Evolutionary conservation across 2,888 invertebrate species (phyloP), one percentile per base, ranked within the genome.

Genomic region (Magallana nippona): DNA sequence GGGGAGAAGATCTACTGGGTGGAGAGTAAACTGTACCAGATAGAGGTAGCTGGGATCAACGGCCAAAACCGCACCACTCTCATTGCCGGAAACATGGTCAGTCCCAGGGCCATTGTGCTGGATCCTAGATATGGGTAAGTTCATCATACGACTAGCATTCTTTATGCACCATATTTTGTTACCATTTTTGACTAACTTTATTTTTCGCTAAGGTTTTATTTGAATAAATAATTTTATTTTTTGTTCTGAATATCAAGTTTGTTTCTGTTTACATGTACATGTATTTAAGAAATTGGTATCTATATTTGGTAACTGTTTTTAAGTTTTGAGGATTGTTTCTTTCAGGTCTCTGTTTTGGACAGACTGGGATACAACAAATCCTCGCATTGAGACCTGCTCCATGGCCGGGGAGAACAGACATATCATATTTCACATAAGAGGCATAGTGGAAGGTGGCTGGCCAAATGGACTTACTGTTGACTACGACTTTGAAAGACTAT

Each of bases 391-490:
- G 94, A 95, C 96, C 22, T 97, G 98, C 0, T 96, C 96, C 44
- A 98, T 98, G 98, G 97, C 98, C 93, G 98, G 98, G 0, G 95
- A 96, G 0, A 95, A 96, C 82, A 95, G 96, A 17, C 95, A 95
- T 0, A 96, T 91, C 11, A 96, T 96, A 82, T 96, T 95, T 91
- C 94, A 95, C 90, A 96, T 95, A 88, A 95, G 82, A 22, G 86
- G 87, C 2, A 85, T 90, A 11, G 83, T 88, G 32, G 92, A 91
- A 22, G 96, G 96, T 57, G 97, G 97, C 71, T 97, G 96, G 96
- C 98, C 98, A 0, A 98, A 97, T 92, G 98, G 98, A 2, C 94
- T 98, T 62, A 97, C 98, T 0, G 95, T 98, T 17, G 98, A 98
- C 93, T 93, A 92, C 85, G 95, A 95, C 2, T 95, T 96, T 62